These are phyloP conservation scores for Mylabris sibirica DNA, from an alignment of 2,888 invertebrate genomes.

Conservation along the genomic window DNA sequence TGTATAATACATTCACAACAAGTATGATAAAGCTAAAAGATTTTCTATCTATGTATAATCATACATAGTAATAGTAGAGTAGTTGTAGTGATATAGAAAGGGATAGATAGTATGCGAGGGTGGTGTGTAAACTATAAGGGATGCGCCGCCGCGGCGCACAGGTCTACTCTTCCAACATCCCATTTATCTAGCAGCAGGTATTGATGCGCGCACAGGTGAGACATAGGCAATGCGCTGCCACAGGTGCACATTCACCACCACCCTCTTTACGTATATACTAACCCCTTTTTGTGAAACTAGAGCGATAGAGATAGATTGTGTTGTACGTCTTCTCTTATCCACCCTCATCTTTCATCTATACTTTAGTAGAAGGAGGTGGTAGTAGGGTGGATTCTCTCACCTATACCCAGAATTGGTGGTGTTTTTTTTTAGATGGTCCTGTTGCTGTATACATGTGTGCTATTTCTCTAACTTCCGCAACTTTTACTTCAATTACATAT, in stretches of 20 bases:
- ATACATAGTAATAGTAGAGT: too few relatives aligned
- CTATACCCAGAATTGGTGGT: slow-evolving; percentile 16
- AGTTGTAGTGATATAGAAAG: neutral
- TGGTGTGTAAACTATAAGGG: slow-evolving; percentile 18
- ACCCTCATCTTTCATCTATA: slow-evolving; percentile 11
- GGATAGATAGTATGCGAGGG: neutral
- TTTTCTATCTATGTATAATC: neutral
- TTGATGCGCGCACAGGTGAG: slow-evolving; percentile 38
- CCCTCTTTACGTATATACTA: slow-evolving; percentile 6
- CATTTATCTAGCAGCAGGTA: slow-evolving; percentile 23
- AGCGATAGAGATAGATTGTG: neutral
- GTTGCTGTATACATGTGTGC: neutral
- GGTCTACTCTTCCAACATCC: slow-evolving; percentile 20
- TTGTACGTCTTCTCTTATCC: slow-evolving; percentile 12
- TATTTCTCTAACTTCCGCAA: slow-evolving; percentile 7
- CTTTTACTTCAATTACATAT: slow-evolving; percentile 3
- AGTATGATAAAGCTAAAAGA: neutral
- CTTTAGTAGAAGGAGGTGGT: slow-evolving; percentile 7
- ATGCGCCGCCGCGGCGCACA: slow-evolving; percentile 25
- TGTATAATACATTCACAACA: neutral
- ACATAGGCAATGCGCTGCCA: slow-evolving; percentile 32
- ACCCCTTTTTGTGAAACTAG: slow-evolving; percentile 25
- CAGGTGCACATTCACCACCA: slow-evolving; percentile 29
- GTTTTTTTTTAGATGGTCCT: too few relatives aligned
- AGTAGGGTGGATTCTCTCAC: slow-evolving; percentile 19